phyloP scores from a whole-genome alignment of 2,113 vertebrate genomes.

The Calypte anna region DNA sequence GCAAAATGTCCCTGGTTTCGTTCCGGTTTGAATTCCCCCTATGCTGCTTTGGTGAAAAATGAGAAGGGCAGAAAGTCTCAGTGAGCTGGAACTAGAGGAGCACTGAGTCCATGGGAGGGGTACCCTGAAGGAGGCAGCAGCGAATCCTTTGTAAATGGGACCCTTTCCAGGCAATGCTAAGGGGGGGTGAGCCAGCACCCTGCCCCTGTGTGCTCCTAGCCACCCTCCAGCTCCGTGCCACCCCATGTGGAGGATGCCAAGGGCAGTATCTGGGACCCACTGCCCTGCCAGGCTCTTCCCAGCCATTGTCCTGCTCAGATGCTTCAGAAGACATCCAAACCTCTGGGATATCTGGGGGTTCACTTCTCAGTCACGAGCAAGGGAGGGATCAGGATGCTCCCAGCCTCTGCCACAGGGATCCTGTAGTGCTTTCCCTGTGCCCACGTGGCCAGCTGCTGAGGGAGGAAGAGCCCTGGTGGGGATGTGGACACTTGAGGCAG shows the following conservation, averaged over 20 bases:
- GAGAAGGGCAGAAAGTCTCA: not conserved
- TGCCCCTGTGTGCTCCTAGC: not conserved
- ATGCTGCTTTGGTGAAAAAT: not conserved
- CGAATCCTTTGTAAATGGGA: not conserved
- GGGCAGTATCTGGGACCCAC: not conserved
- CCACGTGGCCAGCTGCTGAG: accelerated
- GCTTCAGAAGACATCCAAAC: not conserved
- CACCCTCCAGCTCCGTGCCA: accelerated
- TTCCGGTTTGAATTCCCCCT: not conserved
- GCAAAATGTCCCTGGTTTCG: not conserved
- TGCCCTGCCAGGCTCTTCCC: not conserved
- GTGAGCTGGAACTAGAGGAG: not conserved
- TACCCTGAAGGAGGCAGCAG: not conserved
- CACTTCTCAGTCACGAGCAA: not conserved
- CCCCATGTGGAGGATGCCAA: accelerated
- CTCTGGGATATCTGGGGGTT: not conserved
- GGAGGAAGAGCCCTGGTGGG: accelerated
- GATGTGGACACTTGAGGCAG: not conserved
- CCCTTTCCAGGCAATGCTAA: not conserved
- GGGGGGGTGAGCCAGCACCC: accelerated
- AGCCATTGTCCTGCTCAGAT: accelerated
- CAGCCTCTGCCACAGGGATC: accelerated
- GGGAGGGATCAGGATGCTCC: not conserved
- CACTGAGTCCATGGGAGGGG: accelerated
- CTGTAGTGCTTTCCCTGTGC: accelerated